Base-by-base conservation (phyloP, 2,888 invertebrate species). In the Temnothorax unifasciatus region DNA sequence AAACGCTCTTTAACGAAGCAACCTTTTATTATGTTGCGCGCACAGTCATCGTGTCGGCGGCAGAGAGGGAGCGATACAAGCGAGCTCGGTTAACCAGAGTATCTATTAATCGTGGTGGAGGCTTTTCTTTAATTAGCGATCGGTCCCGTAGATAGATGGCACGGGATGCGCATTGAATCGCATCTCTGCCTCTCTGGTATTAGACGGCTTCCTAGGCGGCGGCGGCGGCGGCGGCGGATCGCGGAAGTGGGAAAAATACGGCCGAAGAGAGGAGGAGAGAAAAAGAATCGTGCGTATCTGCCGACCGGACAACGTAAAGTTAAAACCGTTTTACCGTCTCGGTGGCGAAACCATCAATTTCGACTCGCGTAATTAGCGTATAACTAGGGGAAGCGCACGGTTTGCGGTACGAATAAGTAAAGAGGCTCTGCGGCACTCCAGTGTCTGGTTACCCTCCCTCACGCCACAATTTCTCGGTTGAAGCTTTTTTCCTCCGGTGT, bases 281-380 rank as follows among this genome's bases (percentile, higher is more conserved):
- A 38, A 54, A 52, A 75, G 82, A 50, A 41, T 69, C 63, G 54
- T 71, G 71, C 76, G 66, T 87, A 87, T 85, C 77, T 74, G 34
- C 63, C 57, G 57, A 44, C 82, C 89, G 86, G 86, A 88, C 83
- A 87, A 88, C 83, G 88, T 85, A 71, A 87, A 88, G 89, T 89
- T 85, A 86, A 90, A 89, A 90, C 77, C 87, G 88, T 90, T 89
- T 85, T 87, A 83, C 86, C 86, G 71, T 74, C 83, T 86, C 75
- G 82, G 74, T 88, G 86, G 89, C 90, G 92, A 90, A 91, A 92
- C 91, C 92, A 89, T 92, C 91, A 92, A 92, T 92, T 92, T 92
- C 87, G 87, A 82, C 88, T 82, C 84, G 86, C 83, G 91, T 90
- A 91, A 92, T 92, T 92, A 92, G 89, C 92, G 90, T 87, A 89